Evolutionary conservation across 2,888 invertebrate genomes (phyloP).

Genomic region (Microchrysa polita): DNA sequence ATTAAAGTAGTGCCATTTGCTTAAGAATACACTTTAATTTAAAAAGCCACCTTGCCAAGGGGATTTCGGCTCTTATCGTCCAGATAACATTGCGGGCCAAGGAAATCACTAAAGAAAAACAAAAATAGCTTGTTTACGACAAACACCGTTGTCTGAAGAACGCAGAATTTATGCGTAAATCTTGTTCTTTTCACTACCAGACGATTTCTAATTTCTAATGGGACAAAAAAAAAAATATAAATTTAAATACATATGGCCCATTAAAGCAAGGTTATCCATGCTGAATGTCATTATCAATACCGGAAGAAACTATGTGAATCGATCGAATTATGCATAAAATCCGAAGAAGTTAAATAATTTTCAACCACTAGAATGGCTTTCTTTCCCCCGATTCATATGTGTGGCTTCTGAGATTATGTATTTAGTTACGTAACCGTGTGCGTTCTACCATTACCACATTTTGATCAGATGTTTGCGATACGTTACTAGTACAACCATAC

Average conservation of each 20-base stretch:
- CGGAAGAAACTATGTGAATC: neutral
- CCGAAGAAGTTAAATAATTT: too few relatives aligned
- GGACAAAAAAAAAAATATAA: too few relatives aligned
- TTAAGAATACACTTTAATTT: too few relatives aligned
- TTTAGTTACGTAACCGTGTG: conserved; percentile 18
- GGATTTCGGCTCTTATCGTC: too few relatives aligned
- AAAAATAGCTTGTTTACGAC: conserved; percentile 22
- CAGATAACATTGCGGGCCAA: too few relatives aligned
- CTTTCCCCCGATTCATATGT: conserved; percentile 13
- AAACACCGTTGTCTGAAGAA: neutral
- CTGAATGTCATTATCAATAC: neutral
- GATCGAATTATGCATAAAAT: too few relatives aligned
- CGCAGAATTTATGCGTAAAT: neutral
- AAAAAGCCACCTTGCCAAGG: too few relatives aligned
- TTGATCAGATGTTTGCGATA: neutral
- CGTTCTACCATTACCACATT: neutral
- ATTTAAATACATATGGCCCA: conserved; percentile 2
- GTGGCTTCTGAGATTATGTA: conserved; percentile 11
- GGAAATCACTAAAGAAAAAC: too few relatives aligned
- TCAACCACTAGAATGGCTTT: neutral
- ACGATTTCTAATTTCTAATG: too few relatives aligned
- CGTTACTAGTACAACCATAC: too few relatives aligned
- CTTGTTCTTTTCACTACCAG: too few relatives aligned
- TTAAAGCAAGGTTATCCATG: neutral
- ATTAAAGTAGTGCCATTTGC: too few relatives aligned